These are phyloP conservation scores for Pelosia muscerda DNA, from an alignment of 2,888 invertebrate species.

Conservation along the genomic window DNA sequence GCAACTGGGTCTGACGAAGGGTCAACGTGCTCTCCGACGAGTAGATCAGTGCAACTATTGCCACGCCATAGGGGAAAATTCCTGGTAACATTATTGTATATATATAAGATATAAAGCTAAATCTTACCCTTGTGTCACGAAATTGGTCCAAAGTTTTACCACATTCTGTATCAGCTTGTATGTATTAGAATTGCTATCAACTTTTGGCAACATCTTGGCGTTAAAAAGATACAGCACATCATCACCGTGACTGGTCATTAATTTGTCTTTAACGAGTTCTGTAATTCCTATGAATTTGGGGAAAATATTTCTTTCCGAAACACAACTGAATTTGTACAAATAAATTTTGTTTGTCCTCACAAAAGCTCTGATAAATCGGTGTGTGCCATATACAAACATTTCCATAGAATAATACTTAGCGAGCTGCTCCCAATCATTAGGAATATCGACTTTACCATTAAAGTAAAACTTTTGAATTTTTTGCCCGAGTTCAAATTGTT, in stretches of 20 bases:
- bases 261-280: conserved; percentile 32
- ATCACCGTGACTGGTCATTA: conserved; percentile 53
- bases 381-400: conserved; percentile 42
- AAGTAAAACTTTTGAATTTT: conserved; percentile 54
- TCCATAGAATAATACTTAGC: conserved; percentile 48
- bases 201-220: conserved; percentile 33
- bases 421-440: conserved; percentile 46
- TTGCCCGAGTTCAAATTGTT: conserved; percentile 54
- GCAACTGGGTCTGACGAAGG: too few relatives aligned
- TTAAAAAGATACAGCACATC: conserved; percentile 59
- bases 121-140: conserved; percentile 63
- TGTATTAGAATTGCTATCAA: conserved; percentile 45
- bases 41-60: too few relatives aligned
- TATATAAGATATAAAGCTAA: neutral
- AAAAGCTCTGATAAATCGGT: conserved; percentile 52
- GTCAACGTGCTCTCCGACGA: too few relatives aligned
- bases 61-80: too few relatives aligned
- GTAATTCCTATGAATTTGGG: conserved; percentile 28
- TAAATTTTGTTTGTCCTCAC: conserved; percentile 51
- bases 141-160: conserved; percentile 61
- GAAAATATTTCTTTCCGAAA: conserved; percentile 58
- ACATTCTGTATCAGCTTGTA: conserved; percentile 55
- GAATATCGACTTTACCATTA: conserved; percentile 32
- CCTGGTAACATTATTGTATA: neutral
- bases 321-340: conserved; percentile 61